These are phyloP conservation scores for Suricata suricatta DNA, from an alignment of 2,113 vertebrate species.

Conservation along the genomic window DNA sequence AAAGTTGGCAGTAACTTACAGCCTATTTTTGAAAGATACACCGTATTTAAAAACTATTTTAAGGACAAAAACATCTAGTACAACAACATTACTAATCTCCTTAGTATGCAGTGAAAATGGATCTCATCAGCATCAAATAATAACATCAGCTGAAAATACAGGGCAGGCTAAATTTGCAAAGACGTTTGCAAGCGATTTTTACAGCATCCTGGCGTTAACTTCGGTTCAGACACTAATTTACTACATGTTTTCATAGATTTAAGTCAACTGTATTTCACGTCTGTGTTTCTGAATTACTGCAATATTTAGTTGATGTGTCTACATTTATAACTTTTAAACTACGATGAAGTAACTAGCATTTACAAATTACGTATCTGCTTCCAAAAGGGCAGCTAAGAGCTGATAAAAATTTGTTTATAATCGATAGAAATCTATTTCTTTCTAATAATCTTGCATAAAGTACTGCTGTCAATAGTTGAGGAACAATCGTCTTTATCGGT, in stretches of 20 bases:
- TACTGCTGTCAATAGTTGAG: background rate
- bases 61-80: conserved; percentile 9
- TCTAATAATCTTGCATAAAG: background rate
- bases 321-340: background rate
- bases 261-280: background rate
- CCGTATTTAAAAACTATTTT: background rate
- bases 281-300: background rate
- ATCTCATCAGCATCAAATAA: background rate
- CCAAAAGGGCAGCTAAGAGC: background rate
- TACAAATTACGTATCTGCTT: background rate
- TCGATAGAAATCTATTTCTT: background rate
- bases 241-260: background rate
- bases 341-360: background rate
- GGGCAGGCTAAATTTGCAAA: background rate
- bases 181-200: conserved; percentile 13
- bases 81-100: background rate
- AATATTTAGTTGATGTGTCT: background rate
- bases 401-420: conserved; percentile 7
- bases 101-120: background rate
- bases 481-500: background rate
- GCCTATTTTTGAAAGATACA: background rate
- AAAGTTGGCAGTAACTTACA: background rate
- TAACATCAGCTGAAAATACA: background rate
- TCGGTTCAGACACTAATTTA: background rate
- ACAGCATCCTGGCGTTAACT: background rate